Conservation (phyloP, 1,140 invertebrate species). For the Pinna nobilis region DNA sequence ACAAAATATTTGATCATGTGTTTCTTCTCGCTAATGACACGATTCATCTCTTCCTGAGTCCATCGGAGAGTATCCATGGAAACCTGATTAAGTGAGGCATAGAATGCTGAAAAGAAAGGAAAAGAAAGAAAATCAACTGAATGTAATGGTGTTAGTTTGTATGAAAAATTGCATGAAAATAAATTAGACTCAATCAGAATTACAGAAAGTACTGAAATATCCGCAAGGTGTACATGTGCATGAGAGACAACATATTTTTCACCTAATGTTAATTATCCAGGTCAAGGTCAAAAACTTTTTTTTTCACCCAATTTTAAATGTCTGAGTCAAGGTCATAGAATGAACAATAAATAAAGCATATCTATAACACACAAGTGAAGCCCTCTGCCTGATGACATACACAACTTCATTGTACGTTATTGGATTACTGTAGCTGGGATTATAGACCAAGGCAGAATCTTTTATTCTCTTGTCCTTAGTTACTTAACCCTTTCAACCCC, state of each 20-base stretch:
- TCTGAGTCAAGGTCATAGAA: no score
- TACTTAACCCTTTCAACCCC: no score
- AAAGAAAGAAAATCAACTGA: background rate
- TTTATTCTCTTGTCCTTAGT: no score
- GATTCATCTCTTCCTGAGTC: constrained; percentile 56
- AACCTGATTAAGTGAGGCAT: constrained; percentile 33
- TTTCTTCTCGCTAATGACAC: constrained; percentile 59
- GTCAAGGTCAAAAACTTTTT: no score
- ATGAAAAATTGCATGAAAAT: background rate
- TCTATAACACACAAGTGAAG: no score
- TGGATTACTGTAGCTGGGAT: no score
- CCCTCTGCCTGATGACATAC: no score
- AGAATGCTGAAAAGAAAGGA: constrained; percentile 42
- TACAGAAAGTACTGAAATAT: background rate
- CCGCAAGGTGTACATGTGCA: background rate
- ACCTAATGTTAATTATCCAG: background rate
- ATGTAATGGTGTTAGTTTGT: no score
- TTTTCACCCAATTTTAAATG: no score
- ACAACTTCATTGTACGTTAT: no score
- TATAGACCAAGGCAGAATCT: no score
- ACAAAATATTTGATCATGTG: constrained; percentile 65
- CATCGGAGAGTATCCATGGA: constrained; percentile 35
- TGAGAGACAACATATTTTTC: background rate
- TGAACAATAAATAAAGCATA: no score
- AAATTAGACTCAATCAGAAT: background rate